Percentiles rank a stretch among this genome's conserved stretches.
These are phyloP conservation scores for Caenorhabditis sinica DNA, from an alignment of 2,888 invertebrate genomes.

Conservation along the genomic window DNA sequence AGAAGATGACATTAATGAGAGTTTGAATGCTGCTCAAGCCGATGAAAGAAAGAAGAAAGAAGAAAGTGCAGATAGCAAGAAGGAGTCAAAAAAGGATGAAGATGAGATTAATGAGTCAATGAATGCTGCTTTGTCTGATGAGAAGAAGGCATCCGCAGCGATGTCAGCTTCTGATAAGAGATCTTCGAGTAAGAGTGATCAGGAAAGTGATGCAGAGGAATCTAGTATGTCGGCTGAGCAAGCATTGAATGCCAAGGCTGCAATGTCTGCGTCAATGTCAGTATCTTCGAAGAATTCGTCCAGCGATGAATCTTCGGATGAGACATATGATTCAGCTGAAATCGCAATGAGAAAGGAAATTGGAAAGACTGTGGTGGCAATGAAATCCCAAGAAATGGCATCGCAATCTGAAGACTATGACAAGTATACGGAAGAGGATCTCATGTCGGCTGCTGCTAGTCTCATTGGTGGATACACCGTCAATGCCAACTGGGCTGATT, in stretches of 20 bases:
- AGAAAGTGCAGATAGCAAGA: not conserved
- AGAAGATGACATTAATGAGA: conserved; percentile 50
- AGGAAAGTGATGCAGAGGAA: conserved; percentile 2
- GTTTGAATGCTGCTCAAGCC: conserved; percentile 43
- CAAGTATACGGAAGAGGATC: conserved; percentile 43
- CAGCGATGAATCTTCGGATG: conserved; percentile 27
- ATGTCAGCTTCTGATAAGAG: conserved; percentile 10
- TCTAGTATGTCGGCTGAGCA: conserved; percentile 29
- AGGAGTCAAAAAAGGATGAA: conserved; percentile 32
- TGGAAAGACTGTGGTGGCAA: conserved; percentile 27
- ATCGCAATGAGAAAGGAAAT: conserved; percentile 40
- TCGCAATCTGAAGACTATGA: conserved; percentile 49
- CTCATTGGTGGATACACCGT: conserved; percentile 47
- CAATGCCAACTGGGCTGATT: conserved; percentile 51
- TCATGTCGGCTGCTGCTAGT: conserved; percentile 44
- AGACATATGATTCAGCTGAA: conserved; percentile 33
- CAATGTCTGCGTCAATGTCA: conserved; percentile 13
- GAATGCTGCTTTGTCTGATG: conserved; percentile 34
- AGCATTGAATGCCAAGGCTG: conserved; percentile 3
- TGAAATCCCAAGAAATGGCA: conserved; percentile 52
- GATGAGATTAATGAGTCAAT: conserved; percentile 17
- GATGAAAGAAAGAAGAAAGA: conserved; percentile 32
- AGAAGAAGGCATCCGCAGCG: conserved; percentile 18
- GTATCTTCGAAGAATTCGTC: conserved; percentile 9
- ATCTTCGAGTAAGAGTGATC: conserved; percentile 15